Evolutionary conservation across 2,113 vertebrate species (phyloP).

Genomic region (Amphilophus citrinellus): DNA sequence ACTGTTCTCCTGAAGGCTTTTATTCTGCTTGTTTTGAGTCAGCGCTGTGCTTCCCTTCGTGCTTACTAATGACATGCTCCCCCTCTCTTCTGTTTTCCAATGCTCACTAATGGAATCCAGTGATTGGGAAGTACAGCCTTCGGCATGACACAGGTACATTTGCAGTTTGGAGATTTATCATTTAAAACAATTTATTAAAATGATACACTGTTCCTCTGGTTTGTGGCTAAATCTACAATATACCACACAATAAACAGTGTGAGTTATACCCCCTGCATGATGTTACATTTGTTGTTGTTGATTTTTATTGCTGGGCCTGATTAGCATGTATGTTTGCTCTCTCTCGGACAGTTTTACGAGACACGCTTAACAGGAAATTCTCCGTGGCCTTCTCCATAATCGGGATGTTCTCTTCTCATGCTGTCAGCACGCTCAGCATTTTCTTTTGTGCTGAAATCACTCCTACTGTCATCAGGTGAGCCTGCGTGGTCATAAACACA

Average conservation of each 20-base stretch:
- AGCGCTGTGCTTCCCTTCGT: conserved; percentile 20
- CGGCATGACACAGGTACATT: conserved; percentile 92
- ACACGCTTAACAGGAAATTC: conserved; percentile 94
- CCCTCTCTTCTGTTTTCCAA: background rate
- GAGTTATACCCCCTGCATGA: background rate
- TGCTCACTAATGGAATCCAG: conserved; percentile 75
- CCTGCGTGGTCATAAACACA: background rate
- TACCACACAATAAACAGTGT: background rate
- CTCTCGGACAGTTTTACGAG: conserved; percentile 86
- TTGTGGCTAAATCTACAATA: background rate
- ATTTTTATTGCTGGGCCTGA: background rate
- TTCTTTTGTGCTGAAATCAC: conserved; percentile 99
- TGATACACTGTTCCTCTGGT: background rate
- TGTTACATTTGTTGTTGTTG: background rate
- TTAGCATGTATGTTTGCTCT: background rate
- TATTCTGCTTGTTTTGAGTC: conserved; percentile 31
- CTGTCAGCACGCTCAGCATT: conserved; percentile 94
- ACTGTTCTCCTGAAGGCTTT: conserved; percentile 21
- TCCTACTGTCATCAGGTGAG: conserved; percentile 96
- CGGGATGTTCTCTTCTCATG: conserved; percentile 98
- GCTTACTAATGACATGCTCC: conserved; percentile 35
- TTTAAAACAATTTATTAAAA: background rate
- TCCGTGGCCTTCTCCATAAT: conserved; percentile 95
- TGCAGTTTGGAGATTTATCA: background rate
- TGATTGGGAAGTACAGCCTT: conserved; percentile 97